Evolutionary conservation across 1,140 invertebrate species (phyloP), one percentile per base, ranked within the genome.

Genomic region (Frieseomelitta varia): DNA sequence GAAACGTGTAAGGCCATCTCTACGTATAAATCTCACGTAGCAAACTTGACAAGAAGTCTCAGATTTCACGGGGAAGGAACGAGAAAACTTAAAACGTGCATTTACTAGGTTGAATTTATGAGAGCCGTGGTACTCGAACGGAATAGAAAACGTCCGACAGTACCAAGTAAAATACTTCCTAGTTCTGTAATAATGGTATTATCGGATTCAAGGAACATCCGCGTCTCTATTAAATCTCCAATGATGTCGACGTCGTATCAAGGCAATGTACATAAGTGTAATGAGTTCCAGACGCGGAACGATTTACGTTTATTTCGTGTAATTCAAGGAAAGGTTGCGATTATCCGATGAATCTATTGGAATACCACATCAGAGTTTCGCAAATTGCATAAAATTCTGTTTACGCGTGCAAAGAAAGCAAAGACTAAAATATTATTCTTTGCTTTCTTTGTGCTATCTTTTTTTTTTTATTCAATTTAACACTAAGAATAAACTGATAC

Each of bases 21-120:
- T 67, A 67, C 81, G 51, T 77, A 77, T 83, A 78, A 61, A 83
- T 83, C 74, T 78, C 74, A 58, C 81, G 65, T 78, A 78, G 53
- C 4, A 51, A 78, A 69, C n/a, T 58, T 63, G 81, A 83, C 81
- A 61, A 77, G 81, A 82, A 83, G 74, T 69, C 30, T 83, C 81
- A 30, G 74, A 69, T 83, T 78, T 77, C 74, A 83, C 19, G 34
- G 69, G 55, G 19, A 68, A 69, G 72, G 53, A 75, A 82, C 72
- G 61, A 76, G 80, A 82, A n/a, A n/a, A 78, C n/a, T 83, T 78
- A 58, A 78, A 75, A 61, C 63, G 34, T 27, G 47, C 55, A 34
- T 34, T 82, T 53, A 53, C 80, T 53, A 30, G 24, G 34, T 51
- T 77, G 39, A 56, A 69, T 83, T 78, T 77, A 83, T 65, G 74